Percentiles rank a stretch among this genome's conserved stretches.
phyloP scores from a whole-genome alignment of 2,888 invertebrate species.

The Platynereis dumerilii region DNA sequence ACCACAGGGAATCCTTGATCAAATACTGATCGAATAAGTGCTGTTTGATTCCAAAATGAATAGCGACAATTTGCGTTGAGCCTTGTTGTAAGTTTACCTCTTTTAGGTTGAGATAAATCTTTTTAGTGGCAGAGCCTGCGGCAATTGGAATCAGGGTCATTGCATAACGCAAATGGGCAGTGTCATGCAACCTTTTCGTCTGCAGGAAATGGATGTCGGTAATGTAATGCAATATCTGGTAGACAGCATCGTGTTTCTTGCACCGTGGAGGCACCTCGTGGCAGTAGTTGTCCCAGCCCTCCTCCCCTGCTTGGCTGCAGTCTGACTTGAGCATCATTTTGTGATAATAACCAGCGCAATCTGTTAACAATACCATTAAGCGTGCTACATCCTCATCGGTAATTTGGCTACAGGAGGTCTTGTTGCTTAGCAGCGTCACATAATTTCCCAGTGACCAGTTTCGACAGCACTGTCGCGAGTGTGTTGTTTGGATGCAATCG shows the following conservation, averaged over 20 bases:
- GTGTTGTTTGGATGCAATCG: no score
- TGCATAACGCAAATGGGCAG: slow-evolving; percentile 70
- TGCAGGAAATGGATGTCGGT: slow-evolving; percentile 75
- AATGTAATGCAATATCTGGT: slow-evolving; percentile 84
- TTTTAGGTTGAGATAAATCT: slow-evolving; percentile 71
- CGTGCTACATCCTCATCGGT: no score
- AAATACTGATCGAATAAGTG: slow-evolving; percentile 84
- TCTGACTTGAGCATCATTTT: no score
- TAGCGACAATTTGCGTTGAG: slow-evolving; percentile 74
- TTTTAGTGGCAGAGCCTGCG: slow-evolving; percentile 76
- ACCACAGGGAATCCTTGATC: slow-evolving; percentile 80
- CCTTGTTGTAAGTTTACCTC: slow-evolving; percentile 29
- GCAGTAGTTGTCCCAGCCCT: no score
- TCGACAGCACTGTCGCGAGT: slow-evolving; percentile 75
- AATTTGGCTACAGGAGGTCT: no score
- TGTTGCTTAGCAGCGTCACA: slow-evolving; percentile 78
- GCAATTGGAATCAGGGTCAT: slow-evolving; percentile 87
- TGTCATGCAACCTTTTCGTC: not conserved
- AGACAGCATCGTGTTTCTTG: slow-evolving; percentile 80
- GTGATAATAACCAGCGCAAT: no score
- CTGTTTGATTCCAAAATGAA: slow-evolving; percentile 86
- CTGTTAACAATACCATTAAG: no score
- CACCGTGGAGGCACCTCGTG: no score
- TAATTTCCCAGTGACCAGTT: slow-evolving; percentile 93
- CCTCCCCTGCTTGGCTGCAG: no score